Evolutionary conservation across 2,797 vertebrate species (phyloP).

Genomic region (Platyrinchus mystaceus): DNA sequence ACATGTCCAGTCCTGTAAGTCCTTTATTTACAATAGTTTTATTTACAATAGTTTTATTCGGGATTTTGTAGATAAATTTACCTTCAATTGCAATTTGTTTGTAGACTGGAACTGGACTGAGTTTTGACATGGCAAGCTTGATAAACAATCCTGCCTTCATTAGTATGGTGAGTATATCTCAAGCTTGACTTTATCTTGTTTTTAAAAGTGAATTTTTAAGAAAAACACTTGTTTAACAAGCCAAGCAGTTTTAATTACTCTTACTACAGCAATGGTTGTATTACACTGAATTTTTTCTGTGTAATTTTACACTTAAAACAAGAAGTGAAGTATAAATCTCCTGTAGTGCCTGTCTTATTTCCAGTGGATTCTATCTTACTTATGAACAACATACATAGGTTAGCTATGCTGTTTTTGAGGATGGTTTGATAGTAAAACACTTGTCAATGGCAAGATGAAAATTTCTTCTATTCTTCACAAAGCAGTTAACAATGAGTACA

Average conservation of each 20-base stretch:
- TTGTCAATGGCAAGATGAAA: neutral
- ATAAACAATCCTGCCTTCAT: constrained; percentile 99
- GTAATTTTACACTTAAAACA: neutral
- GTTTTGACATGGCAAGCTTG: constrained; percentile 98
- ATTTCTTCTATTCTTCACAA: neutral
- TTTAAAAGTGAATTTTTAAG: neutral
- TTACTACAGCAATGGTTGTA: neutral
- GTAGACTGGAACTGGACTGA: constrained; percentile 90
- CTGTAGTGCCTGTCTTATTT: neutral
- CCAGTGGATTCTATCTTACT: neutral
- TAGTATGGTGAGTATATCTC: constrained; percentile 89
- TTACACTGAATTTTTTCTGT: neutral
- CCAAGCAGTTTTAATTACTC: neutral
- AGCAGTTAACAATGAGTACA: neutral
- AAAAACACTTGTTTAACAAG: neutral
- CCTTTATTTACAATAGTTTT: neutral
- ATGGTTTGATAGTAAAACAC: neutral
- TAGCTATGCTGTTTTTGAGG: neutral
- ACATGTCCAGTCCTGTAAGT: constrained; percentile 92
- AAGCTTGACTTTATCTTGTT: neutral
- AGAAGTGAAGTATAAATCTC: neutral
- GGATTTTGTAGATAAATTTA: constrained; percentile 11
- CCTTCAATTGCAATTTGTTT: constrained; percentile 50
- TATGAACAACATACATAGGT: neutral
- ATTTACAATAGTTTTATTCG: too few species aligned